Percentiles rank a stretch among this genome's conserved stretches.
Evolutionary conservation across 1,140 invertebrate genomes (phyloP).

Genomic region (Cheumatopsyche charites): DNA sequence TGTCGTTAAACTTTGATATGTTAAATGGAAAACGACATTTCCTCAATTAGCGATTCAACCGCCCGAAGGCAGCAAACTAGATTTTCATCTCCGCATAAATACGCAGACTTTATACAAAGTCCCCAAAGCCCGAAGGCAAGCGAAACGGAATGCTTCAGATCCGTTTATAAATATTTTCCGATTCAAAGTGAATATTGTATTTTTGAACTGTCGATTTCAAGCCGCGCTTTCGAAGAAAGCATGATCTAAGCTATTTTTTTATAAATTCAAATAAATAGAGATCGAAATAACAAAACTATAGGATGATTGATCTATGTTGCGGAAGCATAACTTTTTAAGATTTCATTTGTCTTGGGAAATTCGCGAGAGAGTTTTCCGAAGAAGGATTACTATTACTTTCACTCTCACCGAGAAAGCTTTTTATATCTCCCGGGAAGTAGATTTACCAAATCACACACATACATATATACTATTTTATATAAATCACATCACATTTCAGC

Average conservation of each 20-base stretch:
- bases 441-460: too few species aligned
- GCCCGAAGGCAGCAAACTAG: not conserved
- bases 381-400: constrained; percentile 22
- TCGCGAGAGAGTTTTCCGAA: constrained; percentile 18
- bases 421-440: not conserved
- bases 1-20: constrained; percentile 9
- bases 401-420: not conserved
- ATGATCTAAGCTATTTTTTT: too few species aligned
- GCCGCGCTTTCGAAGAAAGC: too few species aligned
- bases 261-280: too few species aligned
- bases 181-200: too few species aligned
- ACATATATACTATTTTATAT: too few species aligned
- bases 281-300: not conserved
- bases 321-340: constrained; percentile 16
- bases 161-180: too few species aligned
- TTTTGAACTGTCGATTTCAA: too few species aligned
- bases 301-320: not conserved
- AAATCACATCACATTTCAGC: too few species aligned
- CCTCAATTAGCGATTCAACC: constrained; percentile 17
- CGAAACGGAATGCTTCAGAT: too few species aligned
- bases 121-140: too few species aligned
- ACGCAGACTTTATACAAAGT: too few species aligned
- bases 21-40: constrained; percentile 7
- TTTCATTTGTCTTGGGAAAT: constrained; percentile 22
- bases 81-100: not conserved